These are phyloP conservation scores for Holothuria leucospilota DNA, from an alignment of 53 echinoderm and acorn worm genomes.

Conservation along the genomic window DNA sequence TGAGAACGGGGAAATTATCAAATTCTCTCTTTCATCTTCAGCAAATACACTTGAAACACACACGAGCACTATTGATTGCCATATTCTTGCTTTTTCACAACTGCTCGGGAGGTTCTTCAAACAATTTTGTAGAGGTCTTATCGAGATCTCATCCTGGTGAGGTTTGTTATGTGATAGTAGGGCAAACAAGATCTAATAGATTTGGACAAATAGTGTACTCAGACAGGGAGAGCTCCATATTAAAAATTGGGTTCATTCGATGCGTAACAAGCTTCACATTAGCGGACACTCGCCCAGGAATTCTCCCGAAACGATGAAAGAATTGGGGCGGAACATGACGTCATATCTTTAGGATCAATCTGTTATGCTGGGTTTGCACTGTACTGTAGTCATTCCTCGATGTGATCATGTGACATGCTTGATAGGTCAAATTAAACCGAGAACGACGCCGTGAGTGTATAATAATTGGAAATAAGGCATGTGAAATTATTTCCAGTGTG, in stretches of 20 bases:
- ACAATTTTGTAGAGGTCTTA: conserved; percentile 33
- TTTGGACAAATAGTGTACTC: conserved; percentile 39
- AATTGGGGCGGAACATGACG: conserved; percentile 42
- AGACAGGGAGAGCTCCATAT: background rate
- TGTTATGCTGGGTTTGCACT: too few relatives aligned
- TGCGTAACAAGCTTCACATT: conserved; percentile 39
- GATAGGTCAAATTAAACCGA: too few relatives aligned
- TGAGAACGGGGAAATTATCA: conserved; percentile 11
- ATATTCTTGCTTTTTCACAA: conserved; percentile 43
- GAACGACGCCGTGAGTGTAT: too few relatives aligned
- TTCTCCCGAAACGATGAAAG: background rate
- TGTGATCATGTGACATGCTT: too few relatives aligned
- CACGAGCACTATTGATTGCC: conserved; percentile 44
- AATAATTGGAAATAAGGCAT: too few relatives aligned
- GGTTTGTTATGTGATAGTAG: conserved; percentile 40
- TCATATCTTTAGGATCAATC: conserved; percentile 17
- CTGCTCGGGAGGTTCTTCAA: conserved; percentile 47
- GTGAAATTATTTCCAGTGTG: too few relatives aligned
- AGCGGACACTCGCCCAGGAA: conserved; percentile 2
- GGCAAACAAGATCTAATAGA: conserved; percentile 44
- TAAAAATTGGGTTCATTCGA: conserved; percentile 37
- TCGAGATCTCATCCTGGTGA: conserved; percentile 1
- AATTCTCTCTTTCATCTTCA: conserved; percentile 25
- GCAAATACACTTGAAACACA: conserved; percentile 42
- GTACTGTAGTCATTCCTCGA: too few relatives aligned